Base-by-base conservation (phyloP, 2,888 invertebrate genomes). In the Xestia ashworthii region DNA sequence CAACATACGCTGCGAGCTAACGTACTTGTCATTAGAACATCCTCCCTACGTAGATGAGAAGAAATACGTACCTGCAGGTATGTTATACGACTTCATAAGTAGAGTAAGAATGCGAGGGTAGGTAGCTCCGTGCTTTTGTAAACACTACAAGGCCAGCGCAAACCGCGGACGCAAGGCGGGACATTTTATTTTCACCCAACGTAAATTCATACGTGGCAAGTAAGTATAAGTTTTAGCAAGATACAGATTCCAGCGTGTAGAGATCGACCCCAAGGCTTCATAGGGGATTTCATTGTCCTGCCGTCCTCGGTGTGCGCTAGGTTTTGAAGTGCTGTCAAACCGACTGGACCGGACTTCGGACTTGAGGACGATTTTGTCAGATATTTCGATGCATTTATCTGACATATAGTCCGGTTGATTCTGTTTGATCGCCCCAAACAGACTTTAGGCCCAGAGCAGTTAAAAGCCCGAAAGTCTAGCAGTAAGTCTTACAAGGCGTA, bases 1-100 rank as follows among this genome's bases (percentile, higher is more conserved):
- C 0, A 90, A 92, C 55, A 85, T 95, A 58, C 88, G 88, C 71
- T 96, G 96, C 88, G 93, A 94, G 69, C 89, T 96, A 4, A 88
- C 90, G 76, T 96, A 89, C 80, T 69, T 73, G 1, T 89, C 41
- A 48, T 25, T 86, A 46, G 80, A 84, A 67, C 80, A 95, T 71
- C 91, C 90, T 25, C 89, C 88, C 3, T 95, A 91, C 82, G 58
- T 87, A 32, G 89, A 74, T 58, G 53, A 71, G 0, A n/a, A 83
- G 38, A 55, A 55, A 5, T 93, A 90, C 60, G 65, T 83, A 50
- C 83, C 83, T 22, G 74, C 91, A 88, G 93, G 94, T 93, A 90
- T 78, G 74, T 53, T 72, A 48, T 22, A 69, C 38, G 41, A 70
- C 53, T 48, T 60, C 38, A n/a, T 65, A 69, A 16, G n/a, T n/a